Conservation (phyloP, 1,140 invertebrate genomes). For the Drosophila nigromelanica region DNA sequence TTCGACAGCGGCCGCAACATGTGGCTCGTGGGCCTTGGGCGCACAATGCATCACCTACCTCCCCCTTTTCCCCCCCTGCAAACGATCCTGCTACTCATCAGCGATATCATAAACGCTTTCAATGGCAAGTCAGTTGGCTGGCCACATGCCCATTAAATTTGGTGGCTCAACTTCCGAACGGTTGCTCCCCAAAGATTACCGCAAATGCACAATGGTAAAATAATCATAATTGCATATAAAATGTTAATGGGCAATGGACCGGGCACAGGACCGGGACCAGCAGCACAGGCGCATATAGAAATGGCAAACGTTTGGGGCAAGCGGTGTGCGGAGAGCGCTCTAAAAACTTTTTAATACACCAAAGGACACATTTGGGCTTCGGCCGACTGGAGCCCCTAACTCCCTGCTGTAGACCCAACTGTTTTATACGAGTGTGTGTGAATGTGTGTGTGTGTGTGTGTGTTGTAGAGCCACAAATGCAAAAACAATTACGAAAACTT, state of each 20-base stretch:
- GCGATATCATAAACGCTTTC: constrained; percentile 20
- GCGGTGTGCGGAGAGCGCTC: constrained; percentile 24
- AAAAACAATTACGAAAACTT: constrained; percentile 82
- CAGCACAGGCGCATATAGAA: constrained; percentile 10
- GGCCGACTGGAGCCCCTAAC: constrained; percentile 10
- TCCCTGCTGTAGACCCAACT: constrained; percentile 14
- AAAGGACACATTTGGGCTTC: constrained; percentile 79
- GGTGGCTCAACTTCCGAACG: constrained; percentile 61
- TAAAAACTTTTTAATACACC: constrained; percentile 80
- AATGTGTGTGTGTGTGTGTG: constrained; percentile 19
- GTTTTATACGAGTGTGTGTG: constrained; percentile 5
- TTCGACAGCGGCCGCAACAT: constrained; percentile 26
- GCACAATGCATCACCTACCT: neutral
- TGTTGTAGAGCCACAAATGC: constrained; percentile 70
- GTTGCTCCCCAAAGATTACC: constrained; percentile 78
- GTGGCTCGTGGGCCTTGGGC: constrained; percentile 15
- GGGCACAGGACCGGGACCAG: constrained; percentile 15
- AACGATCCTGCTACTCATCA: constrained; percentile 5
- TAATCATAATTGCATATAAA: constrained; percentile 82
- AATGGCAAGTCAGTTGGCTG: constrained; percentile 38
- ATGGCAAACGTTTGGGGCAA: constrained; percentile 30
- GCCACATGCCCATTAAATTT: constrained; percentile 64
- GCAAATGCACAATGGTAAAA: constrained; percentile 81
- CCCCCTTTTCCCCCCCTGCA: neutral
- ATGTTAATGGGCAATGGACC: constrained; percentile 80